Conservation (phyloP, 2,797 vertebrate genomes). For the Cyprinodon diabolis region DNA sequence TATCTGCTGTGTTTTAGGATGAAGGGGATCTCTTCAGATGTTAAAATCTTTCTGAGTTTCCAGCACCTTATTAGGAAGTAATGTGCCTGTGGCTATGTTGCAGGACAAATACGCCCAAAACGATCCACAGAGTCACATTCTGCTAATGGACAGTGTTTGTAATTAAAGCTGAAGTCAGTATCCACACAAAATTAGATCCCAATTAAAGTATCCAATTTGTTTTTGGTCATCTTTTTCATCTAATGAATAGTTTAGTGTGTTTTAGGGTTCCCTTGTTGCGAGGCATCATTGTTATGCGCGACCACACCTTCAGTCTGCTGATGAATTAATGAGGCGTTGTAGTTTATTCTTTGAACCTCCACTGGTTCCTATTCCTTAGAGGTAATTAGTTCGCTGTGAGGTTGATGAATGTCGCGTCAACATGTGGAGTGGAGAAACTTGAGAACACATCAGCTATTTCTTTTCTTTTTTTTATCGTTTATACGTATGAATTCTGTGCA, state of each 20-base stretch:
- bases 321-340: constrained; percentile 53
- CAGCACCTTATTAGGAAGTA: not conserved
- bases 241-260: constrained; percentile 32
- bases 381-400: constrained; percentile 45
- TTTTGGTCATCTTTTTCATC: constrained; percentile 52
- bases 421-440: constrained; percentile 3
- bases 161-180: constrained; percentile 69
- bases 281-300: constrained; percentile 47
- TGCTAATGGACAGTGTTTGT: constrained; percentile 48
- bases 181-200: constrained; percentile 54
- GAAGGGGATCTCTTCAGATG: not conserved
- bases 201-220: constrained; percentile 56
- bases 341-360: constrained; percentile 47
- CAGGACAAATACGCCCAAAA: constrained; percentile 3
- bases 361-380: constrained; percentile 23
- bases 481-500: not conserved
- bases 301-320: constrained; percentile 36
- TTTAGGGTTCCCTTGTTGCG: constrained; percentile 14
- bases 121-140: constrained; percentile 25
- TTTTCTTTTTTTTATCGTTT: not conserved
- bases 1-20: not conserved
- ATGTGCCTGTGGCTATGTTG: not conserved
- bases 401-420: constrained; percentile 32
- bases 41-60: constrained; percentile 12
- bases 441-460: not conserved